These are phyloP conservation scores for Acipenser oxyrinchus DNA, from an alignment of 2,797 vertebrate species.

Conservation along the genomic window DNA sequence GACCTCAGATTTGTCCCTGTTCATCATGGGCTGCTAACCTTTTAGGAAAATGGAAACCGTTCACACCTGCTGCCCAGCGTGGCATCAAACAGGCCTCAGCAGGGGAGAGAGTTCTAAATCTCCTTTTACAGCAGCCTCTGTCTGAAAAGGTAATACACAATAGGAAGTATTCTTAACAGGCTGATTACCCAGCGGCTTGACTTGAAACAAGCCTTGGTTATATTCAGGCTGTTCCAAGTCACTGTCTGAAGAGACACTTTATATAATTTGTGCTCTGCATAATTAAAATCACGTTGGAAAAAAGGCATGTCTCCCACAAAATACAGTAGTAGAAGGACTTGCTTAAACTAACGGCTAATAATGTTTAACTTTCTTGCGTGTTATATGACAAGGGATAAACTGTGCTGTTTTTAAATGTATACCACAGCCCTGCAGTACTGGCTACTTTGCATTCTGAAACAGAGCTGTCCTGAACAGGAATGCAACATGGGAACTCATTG, in stretches of 20 bases:
- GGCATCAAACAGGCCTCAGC: slow-evolving; percentile 46
- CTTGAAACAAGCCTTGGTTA: too few species aligned
- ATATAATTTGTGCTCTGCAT: too few species aligned
- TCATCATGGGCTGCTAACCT: slow-evolving; percentile 77
- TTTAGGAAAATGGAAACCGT: slow-evolving; percentile 58
- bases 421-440: too few species aligned
- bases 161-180: slow-evolving; percentile 12
- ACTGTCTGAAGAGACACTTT: too few species aligned
- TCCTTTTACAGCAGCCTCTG: slow-evolving; percentile 16
- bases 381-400: too few species aligned
- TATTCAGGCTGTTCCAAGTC: too few species aligned
- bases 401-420: too few species aligned
- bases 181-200: not conserved
- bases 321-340: too few species aligned
- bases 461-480: slow-evolving; percentile 42
- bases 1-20: slow-evolving; percentile 74
- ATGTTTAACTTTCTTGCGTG: too few species aligned
- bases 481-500: slow-evolving; percentile 37
- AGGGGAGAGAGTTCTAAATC: slow-evolving; percentile 42
- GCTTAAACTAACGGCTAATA: too few species aligned
- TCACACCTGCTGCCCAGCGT: slow-evolving; percentile 80
- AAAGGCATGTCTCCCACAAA: too few species aligned
- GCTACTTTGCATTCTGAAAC: slow-evolving; percentile 37
- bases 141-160: slow-evolving; percentile 15
- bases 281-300: too few species aligned